Percentiles rank a stretch among this genome's conserved stretches.
phyloP scores from a whole-genome alignment of 30 jellyfish, hydroid and myxozoan genomes.

The Chironex yamaguchii region DNA sequence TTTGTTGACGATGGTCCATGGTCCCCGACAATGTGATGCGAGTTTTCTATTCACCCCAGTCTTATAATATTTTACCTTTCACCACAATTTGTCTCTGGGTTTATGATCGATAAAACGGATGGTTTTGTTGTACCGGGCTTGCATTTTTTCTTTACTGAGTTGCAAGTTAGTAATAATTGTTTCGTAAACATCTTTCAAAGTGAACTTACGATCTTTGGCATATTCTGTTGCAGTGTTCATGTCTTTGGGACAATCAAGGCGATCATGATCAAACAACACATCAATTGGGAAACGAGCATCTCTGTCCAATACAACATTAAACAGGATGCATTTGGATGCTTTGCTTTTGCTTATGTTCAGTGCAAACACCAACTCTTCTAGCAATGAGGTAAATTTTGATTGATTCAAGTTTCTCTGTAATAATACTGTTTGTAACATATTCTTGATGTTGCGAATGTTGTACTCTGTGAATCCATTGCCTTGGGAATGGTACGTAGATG shows the following conservation, averaged over 20 bases:
- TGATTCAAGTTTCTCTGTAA: too few species aligned
- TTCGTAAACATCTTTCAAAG: not conserved
- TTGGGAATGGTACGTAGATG: too few species aligned
- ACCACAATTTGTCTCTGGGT: not conserved
- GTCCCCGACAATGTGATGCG: not conserved
- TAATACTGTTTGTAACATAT: too few species aligned
- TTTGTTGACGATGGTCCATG: not conserved
- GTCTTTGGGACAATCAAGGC: not conserved
- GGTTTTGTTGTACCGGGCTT: not conserved
- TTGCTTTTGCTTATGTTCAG: not conserved
- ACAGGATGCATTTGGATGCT: not conserved
- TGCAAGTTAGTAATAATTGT: not conserved
- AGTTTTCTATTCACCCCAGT: not conserved
- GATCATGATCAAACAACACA: not conserved
- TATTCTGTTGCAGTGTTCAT: not conserved
- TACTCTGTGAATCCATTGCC: too few species aligned
- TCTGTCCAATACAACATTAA: not conserved
- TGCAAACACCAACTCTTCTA: too few species aligned
- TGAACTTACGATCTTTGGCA: not conserved
- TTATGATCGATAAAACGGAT: not conserved
- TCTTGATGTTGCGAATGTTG: too few species aligned
- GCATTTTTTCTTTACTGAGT: not conserved
- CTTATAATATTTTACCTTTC: not conserved
- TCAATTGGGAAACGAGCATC: not conserved
- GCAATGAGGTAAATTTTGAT: too few species aligned